These are phyloP conservation scores for Drosophila hydei DNA, from an alignment of 1,140 invertebrate genomes.

Conservation along the genomic window DNA sequence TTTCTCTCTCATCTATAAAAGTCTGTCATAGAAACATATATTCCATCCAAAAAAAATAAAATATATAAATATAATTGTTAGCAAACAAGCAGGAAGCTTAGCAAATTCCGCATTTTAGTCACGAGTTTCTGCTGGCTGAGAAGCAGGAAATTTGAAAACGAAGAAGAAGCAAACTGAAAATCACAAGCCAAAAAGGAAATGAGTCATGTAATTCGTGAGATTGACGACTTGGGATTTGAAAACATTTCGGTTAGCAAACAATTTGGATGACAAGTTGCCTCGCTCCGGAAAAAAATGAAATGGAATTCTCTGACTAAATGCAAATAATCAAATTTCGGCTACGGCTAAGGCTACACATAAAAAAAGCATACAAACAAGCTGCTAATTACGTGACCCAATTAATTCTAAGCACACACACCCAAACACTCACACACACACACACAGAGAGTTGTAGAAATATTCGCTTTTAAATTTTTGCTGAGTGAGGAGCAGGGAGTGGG, in stretches of 20 bases:
- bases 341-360: background rate
- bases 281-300: too few relatives aligned
- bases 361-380: slow-evolving; percentile 53
- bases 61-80: too few relatives aligned
- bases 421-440: slow-evolving; percentile 20
- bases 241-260: slow-evolving; percentile 5
- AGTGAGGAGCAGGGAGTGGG: background rate
- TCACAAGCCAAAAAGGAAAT: background rate
- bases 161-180: background rate
- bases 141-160: too few relatives aligned
- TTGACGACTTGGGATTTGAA: slow-evolving; percentile 30
- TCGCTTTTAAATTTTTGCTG: slow-evolving; percentile 53
- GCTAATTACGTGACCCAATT: slow-evolving; percentile 80
- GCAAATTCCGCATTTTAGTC: background rate
- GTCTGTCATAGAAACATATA: too few relatives aligned
- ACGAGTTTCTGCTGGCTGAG: background rate
- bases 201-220: slow-evolving; percentile 23
- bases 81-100: background rate
- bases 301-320: slow-evolving; percentile 22
- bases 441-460: slow-evolving; percentile 19
- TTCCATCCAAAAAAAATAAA: too few relatives aligned
- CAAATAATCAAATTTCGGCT: slow-evolving; percentile 48
- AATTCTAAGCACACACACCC: slow-evolving; percentile 72
- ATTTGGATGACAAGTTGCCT: slow-evolving; percentile 27
- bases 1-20: too few relatives aligned